A percentile compares a stretch with the other conserved stretches of the same genome.
phyloP scores from a whole-genome alignment of 2,113 vertebrate species.

The Carettochelys insculpta region DNA sequence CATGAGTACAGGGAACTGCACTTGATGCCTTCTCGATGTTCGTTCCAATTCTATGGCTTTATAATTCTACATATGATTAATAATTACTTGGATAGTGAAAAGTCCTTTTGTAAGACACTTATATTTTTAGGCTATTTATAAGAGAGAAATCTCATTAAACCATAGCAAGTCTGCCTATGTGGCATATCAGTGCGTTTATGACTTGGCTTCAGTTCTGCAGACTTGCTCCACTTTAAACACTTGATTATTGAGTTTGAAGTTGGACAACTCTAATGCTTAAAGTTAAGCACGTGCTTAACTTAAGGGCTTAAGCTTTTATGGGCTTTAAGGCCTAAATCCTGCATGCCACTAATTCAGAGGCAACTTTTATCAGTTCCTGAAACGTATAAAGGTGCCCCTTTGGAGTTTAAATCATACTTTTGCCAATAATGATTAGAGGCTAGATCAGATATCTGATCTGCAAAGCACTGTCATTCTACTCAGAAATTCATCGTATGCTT shows the following conservation, averaged over 20 bases:
- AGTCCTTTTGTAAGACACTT: not conserved
- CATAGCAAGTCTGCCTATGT: too few species aligned
- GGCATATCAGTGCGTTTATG: not conserved
- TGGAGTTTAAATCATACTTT: not conserved
- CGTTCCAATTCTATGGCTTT: too few species aligned
- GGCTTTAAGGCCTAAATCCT: not conserved
- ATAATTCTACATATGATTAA: not conserved
- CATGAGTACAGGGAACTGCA: too few species aligned
- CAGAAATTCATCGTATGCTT: not conserved
- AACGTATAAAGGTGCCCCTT: not conserved
- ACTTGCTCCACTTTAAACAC: not conserved
- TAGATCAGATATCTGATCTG: not conserved
- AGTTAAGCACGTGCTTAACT: not conserved
- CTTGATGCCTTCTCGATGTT: too few species aligned
- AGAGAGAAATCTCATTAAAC: too few species aligned
- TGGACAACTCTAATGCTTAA: not conserved
- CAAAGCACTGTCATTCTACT: not conserved
- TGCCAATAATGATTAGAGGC: not conserved
- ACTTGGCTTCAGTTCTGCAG: not conserved
- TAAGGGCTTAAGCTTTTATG: not conserved
- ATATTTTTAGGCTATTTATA: not conserved
- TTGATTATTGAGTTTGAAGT: not conserved
- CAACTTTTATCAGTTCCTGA: not conserved
- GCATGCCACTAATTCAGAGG: not conserved
- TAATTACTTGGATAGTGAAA: not conserved